Evolutionary conservation across 2,888 invertebrate species (phyloP).

Genomic region (Diaphora mendica): DNA sequence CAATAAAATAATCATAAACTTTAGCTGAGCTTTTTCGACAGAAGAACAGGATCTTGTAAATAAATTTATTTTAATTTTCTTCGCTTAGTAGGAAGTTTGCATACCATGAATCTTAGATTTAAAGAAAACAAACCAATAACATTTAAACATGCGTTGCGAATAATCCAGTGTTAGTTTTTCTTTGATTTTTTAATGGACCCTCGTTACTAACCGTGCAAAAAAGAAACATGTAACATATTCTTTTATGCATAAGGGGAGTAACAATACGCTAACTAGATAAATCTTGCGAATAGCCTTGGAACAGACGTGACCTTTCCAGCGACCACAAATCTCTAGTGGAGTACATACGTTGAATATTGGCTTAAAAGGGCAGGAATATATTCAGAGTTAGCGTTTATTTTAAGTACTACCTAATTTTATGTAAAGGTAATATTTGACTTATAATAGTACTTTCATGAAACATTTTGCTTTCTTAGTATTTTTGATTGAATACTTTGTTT

Average conservation of each 20-base stretch:
- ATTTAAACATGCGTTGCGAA: neutral
- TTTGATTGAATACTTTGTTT: neutral
- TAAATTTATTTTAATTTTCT: neutral
- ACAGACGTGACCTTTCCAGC: conserved; percentile 20
- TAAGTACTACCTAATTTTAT: neutral
- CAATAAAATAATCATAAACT: neutral
- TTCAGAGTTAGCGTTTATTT: neutral
- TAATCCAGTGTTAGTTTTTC: neutral
- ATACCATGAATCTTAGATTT: neutral
- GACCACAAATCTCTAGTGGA: conserved; percentile 17
- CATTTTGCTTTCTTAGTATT: neutral
- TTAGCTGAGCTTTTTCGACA: neutral
- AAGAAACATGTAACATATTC: neutral
- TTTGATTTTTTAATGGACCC: neutral
- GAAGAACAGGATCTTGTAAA: neutral
- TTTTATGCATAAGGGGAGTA: conserved; percentile 7
- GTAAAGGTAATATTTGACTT: neutral
- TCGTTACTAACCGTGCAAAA: neutral
- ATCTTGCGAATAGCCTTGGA: conserved; percentile 19
- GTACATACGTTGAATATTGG: conserved; percentile 1
- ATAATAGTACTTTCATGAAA: neutral
- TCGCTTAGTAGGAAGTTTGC: too few species aligned
- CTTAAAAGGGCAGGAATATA: conserved; percentile 8
- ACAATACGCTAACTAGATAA: conserved; percentile 14
- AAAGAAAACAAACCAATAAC: neutral